These are phyloP conservation scores for Poeciliopsis prolifica DNA, from an alignment of 2,113 vertebrate genomes.

Conservation along the genomic window DNA sequence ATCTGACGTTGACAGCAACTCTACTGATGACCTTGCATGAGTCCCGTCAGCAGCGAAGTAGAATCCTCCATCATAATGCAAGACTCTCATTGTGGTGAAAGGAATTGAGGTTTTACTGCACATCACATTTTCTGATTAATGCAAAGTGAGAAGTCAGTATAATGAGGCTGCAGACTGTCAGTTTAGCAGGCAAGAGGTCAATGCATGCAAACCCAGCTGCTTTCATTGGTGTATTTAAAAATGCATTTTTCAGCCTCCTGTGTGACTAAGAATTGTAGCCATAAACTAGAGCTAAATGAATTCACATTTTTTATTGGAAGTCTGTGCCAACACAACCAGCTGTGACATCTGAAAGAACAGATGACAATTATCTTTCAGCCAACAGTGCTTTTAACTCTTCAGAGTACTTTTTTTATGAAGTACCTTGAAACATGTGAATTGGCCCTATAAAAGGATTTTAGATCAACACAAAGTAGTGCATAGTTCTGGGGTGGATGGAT, in stretches of 20 bases:
- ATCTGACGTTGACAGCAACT: conserved; percentile 71
- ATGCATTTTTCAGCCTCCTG: background rate
- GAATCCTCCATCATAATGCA: conserved; percentile 53
- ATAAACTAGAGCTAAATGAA: background rate
- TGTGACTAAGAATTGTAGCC: background rate
- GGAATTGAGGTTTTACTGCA: conserved; percentile 40
- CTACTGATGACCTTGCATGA: conserved; percentile 67
- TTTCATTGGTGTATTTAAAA: background rate
- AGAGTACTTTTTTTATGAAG: too few species aligned
- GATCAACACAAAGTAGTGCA: background rate
- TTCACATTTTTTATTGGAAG: background rate
- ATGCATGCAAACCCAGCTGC: background rate
- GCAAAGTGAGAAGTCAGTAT: conserved; percentile 44
- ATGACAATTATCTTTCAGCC: too few species aligned
- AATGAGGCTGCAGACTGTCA: conserved; percentile 41
- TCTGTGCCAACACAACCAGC: background rate
- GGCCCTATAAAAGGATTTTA: background rate
- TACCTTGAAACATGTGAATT: too few species aligned
- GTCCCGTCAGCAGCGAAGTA: conserved; percentile 40
- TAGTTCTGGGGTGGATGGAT: background rate
- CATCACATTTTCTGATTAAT: conserved; percentile 73
- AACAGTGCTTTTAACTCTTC: too few species aligned
- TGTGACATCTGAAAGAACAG: background rate
- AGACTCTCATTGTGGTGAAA: conserved; percentile 49
- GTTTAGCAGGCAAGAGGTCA: conserved; percentile 9